Base-by-base conservation (phyloP, 2,113 vertebrate species). In the Anguilla japonica region DNA sequence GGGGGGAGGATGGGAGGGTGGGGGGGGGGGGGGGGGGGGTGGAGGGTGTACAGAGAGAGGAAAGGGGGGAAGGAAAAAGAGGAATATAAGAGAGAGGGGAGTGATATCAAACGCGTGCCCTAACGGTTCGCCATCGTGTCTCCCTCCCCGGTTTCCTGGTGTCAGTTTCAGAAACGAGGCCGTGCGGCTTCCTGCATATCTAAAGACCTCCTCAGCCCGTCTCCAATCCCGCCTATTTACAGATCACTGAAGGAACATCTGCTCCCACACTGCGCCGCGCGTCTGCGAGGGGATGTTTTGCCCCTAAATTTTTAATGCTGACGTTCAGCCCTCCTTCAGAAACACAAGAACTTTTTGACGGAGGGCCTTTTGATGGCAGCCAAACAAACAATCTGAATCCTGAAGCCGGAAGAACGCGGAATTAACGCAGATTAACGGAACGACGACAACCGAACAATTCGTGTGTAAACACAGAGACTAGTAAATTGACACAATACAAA, bases 231-330 rank as follows among this genome's bases (percentile, higher is more conserved):
- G 94, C 95, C 96, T 96, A 96, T 96, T 95, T 95, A 95, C 95
- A 94, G 93, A 96, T 95, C 94, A 95, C 94, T 96, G 94, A 92
- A 94, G 94, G 92, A 96, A 96, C 95, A 96, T 96, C 95, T 96
- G 95, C 95, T 96, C 94, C 93, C 94, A 95, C 95, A 95, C 93
- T 96, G 34, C 94, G 94, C 94, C 95, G 93, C 90, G 92, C 95
- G 22, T 71, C 81, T 83, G 80, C 71, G 84, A 83, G 81, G 39
- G 86, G 90, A 89, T 83, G 53, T 89, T 90, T 88, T 91, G 14
- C 91, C 95, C 88, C 86, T 92, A 88, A 90, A 93, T 95, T 90
- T 94, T 94, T 93, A 93, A 94, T 92, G 89, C 81, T 86, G 87
- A 91, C 90, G 89, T 89, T 93, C 94, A 92, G 93, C 91, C 91